Base-by-base conservation (phyloP, 2,113 vertebrate species). In the Romanogobio albipinnatus region DNA sequence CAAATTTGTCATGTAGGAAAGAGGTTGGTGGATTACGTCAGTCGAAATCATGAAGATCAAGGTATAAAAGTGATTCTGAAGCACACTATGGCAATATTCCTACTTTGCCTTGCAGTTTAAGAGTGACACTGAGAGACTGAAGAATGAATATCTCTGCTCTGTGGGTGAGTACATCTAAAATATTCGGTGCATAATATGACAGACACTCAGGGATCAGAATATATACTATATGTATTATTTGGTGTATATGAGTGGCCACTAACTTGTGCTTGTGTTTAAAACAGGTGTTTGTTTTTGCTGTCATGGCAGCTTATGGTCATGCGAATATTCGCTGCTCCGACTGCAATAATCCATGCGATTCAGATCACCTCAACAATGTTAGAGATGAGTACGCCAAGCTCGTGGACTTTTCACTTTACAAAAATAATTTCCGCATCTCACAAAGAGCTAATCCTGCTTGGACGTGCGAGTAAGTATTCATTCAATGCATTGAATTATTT, bases 1-100 rank as follows among this genome's bases (percentile, higher is more conserved):
- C 78, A 87, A 87, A 87, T 56, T 83, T 83, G 79, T 87, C 14
- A 3, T 47, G 75, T 85, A 49, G 86, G 78, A 84, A 87, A 81
- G 39, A 81, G 53, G 78, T 81, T 56, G 73, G 73, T 78, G 62
- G 39, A 51, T 53, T 70, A 77, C 83, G 83, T 87, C 86, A 87
- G 1, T 39, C 58, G 10, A 13, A 62, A 81, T 53, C 36, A 53
- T 49, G 9, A 24, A 45, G 17, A 5, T 56, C 51, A 19, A 26
- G 59, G 61, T 64, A 64, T 64, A 64, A 29, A 64, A 64, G 26
- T 7, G 24, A 76, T 19, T 19, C 3, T 9, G 15, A 76, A 36
- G 47, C 49, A 56, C 26, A 29, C 0, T 5, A 15, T 5, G 33
- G 24, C 15, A 53, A 51, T 11, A 56, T 19, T 33, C 47, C 17